These are phyloP conservation scores for Trissolcus basalis DNA, from an alignment of 1,140 invertebrate species.

Conservation along the genomic window DNA sequence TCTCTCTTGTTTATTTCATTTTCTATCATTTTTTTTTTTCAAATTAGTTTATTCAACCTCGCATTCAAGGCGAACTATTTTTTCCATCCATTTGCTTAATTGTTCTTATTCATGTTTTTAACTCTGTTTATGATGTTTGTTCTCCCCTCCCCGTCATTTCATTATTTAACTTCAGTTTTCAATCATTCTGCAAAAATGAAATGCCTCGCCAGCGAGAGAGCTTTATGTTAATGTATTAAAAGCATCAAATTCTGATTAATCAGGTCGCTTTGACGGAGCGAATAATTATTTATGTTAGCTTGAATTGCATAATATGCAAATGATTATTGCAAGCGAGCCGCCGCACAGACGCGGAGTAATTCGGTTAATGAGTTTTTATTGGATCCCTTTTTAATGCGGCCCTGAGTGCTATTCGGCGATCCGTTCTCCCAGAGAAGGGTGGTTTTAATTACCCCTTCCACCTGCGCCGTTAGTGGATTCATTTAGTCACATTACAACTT, in stretches of 20 bases:
- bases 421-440: slow-evolving; percentile 61
- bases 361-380: slow-evolving; percentile 53
- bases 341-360: slow-evolving; percentile 40
- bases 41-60: slow-evolving; percentile 31
- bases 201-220: too few species aligned
- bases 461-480: slow-evolving; percentile 71
- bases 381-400: slow-evolving; percentile 54
- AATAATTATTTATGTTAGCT: slow-evolving; percentile 13
- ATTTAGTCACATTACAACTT: slow-evolving; percentile 69
- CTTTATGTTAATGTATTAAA: too few species aligned
- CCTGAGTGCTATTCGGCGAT: slow-evolving; percentile 60
- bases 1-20: too few species aligned
- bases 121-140: too few species aligned
- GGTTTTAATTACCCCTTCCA: slow-evolving; percentile 72
- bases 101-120: too few species aligned
- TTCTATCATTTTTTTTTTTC: too few species aligned
- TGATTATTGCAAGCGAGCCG: slow-evolving; percentile 11
- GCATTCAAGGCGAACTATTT: slow-evolving; percentile 1
- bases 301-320: slow-evolving; percentile 9
- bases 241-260: too few species aligned
- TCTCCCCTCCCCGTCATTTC: too few species aligned
- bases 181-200: too few species aligned
- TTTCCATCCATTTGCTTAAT: slow-evolving; percentile 15
- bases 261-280: too few species aligned
- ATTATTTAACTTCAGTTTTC: too few species aligned